Evolutionary conservation across 1,140 invertebrate genomes (phyloP).

Genomic region (Brachionus koreanus): DNA sequence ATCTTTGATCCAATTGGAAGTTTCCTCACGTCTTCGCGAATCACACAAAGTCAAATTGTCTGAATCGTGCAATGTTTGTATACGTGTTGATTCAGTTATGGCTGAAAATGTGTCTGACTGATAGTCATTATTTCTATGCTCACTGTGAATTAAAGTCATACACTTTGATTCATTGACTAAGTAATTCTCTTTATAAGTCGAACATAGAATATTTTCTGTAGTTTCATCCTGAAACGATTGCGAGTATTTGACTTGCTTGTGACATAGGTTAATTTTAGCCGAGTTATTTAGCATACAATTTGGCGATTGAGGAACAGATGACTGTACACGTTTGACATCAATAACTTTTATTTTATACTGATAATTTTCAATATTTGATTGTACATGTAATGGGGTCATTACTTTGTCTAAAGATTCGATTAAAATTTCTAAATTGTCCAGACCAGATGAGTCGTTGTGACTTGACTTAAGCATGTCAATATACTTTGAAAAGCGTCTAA

Average conservation of each 20-base stretch:
- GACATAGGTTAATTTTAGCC: neutral
- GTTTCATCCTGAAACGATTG: constrained; percentile 10
- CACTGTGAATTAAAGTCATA: constrained; percentile 4
- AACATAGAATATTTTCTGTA: constrained; percentile 26
- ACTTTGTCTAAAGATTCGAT: neutral
- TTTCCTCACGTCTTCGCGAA: neutral
- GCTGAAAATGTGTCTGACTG: constrained; percentile 16
- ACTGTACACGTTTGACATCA: constrained; percentile 1
- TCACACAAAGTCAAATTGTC: constrained; percentile 25
- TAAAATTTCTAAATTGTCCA: constrained; percentile 2
- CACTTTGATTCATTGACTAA: neutral
- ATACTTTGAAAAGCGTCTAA: constrained; percentile 19
- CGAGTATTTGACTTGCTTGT: constrained; percentile 3
- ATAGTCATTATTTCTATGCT: constrained; percentile 7
- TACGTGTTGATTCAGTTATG: constrained; percentile 38
- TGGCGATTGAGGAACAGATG: neutral
- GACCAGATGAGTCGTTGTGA: neutral
- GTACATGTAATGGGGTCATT: neutral
- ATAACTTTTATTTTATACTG: constrained; percentile 16
- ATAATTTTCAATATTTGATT: constrained; percentile 3
- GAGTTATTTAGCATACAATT: neutral
- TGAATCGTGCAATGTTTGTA: constrained; percentile 9
- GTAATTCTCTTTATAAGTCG: constrained; percentile 28
- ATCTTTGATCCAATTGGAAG: constrained; percentile 34
- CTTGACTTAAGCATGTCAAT: constrained; percentile 16